Evolutionary conservation across 1,140 invertebrate genomes (phyloP).

Genomic region (Lepidurus arcticus): DNA sequence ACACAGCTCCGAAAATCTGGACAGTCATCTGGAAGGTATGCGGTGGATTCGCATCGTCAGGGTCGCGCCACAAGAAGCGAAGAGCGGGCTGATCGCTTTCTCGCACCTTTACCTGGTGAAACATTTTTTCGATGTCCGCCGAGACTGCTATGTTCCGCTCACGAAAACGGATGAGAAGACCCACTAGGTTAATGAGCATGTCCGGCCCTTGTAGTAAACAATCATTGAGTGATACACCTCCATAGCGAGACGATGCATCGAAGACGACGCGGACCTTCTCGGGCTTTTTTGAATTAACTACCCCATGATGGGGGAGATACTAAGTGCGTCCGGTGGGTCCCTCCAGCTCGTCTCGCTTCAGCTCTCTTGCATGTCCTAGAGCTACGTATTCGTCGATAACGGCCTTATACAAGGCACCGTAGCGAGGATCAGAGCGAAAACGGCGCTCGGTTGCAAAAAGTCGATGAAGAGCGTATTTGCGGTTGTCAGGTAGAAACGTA

Average conservation of each 20-base stretch:
- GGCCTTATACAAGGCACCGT: too few species aligned
- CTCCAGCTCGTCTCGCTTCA: too few species aligned
- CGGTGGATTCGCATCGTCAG: slow-evolving; percentile 12
- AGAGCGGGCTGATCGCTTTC: slow-evolving; percentile 31
- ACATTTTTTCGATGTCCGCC: slow-evolving; percentile 47
- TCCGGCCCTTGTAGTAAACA: slow-evolving; percentile 33
- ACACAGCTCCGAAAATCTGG: slow-evolving; percentile 23
- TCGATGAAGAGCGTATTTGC: too few species aligned
- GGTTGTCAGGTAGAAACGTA: too few species aligned
- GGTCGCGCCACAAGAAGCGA: slow-evolving; percentile 37
- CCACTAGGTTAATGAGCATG: slow-evolving; percentile 40
- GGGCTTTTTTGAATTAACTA: not conserved
- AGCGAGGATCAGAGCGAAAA: too few species aligned
- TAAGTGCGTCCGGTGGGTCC: not conserved
- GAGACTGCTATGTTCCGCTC: slow-evolving; percentile 42
- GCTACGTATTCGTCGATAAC: too few species aligned
- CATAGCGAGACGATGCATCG: not conserved
- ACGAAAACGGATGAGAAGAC: slow-evolving; percentile 46
- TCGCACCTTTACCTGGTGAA: slow-evolving; percentile 35
- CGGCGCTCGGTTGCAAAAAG: too few species aligned
- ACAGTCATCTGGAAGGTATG: slow-evolving; percentile 8
- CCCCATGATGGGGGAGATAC: not conserved
- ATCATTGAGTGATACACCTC: not conserved
- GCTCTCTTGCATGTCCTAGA: too few species aligned
- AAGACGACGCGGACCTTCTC: not conserved